Evolutionary conservation across 1,140 invertebrate genomes (phyloP).

Genomic region (Macrobrachium rosenbergii): DNA sequence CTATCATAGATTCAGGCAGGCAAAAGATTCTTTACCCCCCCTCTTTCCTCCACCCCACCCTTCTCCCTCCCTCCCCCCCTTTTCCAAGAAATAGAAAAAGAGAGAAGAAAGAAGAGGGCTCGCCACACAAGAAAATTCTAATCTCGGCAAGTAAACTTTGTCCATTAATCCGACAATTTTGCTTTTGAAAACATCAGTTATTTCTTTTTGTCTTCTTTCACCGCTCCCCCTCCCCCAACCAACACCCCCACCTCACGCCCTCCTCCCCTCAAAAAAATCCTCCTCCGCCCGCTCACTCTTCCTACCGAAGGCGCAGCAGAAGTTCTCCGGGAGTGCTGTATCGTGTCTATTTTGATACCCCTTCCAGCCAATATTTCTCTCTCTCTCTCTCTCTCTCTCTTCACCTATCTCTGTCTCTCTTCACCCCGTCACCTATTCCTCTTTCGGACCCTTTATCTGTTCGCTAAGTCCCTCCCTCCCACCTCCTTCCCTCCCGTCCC

Average conservation of each 20-base stretch:
- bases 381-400: neutral
- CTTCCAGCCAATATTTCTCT: neutral
- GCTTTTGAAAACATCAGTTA: conserved; percentile 51
- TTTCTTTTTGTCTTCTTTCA: conserved; percentile 14
- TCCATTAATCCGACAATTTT: conserved; percentile 60
- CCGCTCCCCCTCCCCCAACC: neutral
- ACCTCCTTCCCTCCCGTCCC: neutral
- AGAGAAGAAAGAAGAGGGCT: too few relatives aligned
- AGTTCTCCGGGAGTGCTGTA: neutral
- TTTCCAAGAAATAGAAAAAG: too few relatives aligned
- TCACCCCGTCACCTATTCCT: neutral
- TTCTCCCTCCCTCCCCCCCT: too few relatives aligned
- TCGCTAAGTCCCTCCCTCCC: neutral
- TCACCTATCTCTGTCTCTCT: neutral
- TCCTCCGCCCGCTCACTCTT: neutral
- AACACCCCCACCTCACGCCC: neutral
- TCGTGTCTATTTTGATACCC: neutral
- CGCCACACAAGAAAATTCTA: conserved; percentile 46
- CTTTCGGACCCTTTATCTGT: neutral
- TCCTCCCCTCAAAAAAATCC: neutral
- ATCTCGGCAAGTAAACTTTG: conserved; percentile 53
- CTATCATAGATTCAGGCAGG: conserved; percentile 41
- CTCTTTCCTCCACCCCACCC: too few relatives aligned
- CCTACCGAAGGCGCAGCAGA: neutral
- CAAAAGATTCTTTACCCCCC: conserved; percentile 24